Percentiles rank a stretch among this genome's conserved stretches.
Evolutionary conservation across 2,113 vertebrate species (phyloP).

Genomic region (Hemibagrus wyckioides): DNA sequence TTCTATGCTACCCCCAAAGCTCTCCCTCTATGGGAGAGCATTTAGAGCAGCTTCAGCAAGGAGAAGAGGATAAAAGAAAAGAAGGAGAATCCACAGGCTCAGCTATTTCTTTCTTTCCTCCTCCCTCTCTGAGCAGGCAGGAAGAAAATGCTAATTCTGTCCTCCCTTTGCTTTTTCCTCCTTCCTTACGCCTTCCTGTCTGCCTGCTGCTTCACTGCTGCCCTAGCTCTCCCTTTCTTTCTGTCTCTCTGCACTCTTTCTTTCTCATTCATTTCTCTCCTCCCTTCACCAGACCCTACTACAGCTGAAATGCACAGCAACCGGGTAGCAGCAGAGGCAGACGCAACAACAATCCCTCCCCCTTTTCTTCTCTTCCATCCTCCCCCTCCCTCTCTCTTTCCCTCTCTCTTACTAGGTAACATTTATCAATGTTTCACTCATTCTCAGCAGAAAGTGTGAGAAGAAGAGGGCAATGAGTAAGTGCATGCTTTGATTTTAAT

Average conservation of each 20-base stretch:
- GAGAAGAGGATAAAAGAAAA: slow-evolving; percentile 49
- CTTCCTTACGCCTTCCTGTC: slow-evolving; percentile 55
- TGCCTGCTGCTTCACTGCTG: slow-evolving; percentile 72
- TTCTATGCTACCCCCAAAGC: slow-evolving; percentile 82
- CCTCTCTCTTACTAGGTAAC: slow-evolving; percentile 46
- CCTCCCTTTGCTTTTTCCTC: slow-evolving; percentile 57
- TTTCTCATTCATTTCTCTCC: slow-evolving; percentile 61
- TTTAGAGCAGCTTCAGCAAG: slow-evolving; percentile 71
- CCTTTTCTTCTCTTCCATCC: slow-evolving; percentile 54
- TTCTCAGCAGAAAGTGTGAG: slow-evolving; percentile 64
- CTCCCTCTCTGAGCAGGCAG: slow-evolving; percentile 52
- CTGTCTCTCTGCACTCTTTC: slow-evolving; percentile 47
- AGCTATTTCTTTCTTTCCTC: slow-evolving; percentile 35
- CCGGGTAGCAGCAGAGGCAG: slow-evolving; percentile 75
- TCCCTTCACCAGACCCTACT: slow-evolving; percentile 71
- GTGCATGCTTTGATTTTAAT: slow-evolving; percentile 37
- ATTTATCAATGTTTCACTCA: slow-evolving; percentile 66
- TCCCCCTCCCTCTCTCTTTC: slow-evolving; percentile 55
- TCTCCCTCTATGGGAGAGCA: slow-evolving; percentile 79
- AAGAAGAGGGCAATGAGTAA: slow-evolving; percentile 56
- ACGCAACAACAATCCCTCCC: slow-evolving; percentile 69
- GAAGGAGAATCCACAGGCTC: slow-evolving; percentile 42
- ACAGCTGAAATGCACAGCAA: slow-evolving; percentile 72
- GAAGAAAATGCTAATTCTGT: slow-evolving; percentile 54
- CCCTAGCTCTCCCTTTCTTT: slow-evolving; percentile 63